Conservation (phyloP, 2,888 invertebrate genomes). For the Heliconius erato region DNA sequence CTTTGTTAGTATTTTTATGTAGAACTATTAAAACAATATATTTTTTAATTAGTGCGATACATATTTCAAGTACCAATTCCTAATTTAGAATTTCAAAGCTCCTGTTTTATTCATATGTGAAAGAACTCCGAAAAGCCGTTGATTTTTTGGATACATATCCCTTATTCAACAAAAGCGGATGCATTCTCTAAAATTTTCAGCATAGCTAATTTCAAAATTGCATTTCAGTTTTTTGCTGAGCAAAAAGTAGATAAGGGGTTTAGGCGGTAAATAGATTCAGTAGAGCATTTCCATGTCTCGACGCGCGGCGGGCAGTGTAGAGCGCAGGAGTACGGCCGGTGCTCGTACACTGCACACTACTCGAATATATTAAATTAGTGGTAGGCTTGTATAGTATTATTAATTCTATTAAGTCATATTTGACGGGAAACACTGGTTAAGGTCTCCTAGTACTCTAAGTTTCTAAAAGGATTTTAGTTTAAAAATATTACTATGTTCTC, state of each 20-base stretch:
- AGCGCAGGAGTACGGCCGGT: slow-evolving; percentile 43
- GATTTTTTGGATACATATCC: slow-evolving; percentile 34
- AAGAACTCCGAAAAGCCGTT: slow-evolving; percentile 7
- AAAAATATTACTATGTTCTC: background rate
- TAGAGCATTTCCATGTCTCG: slow-evolving; percentile 81
- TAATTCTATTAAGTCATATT: background rate
- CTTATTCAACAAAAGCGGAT: slow-evolving; percentile 37
- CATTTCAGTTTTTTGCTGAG: slow-evolving; percentile 59
- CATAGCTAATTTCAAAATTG: slow-evolving; percentile 59
- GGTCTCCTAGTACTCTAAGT: background rate
- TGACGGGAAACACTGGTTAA: background rate
- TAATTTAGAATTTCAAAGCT: background rate
- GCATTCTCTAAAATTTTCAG: slow-evolving; percentile 47
- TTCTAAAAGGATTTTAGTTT: background rate
- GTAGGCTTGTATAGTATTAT: background rate
- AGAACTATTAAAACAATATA: background rate
- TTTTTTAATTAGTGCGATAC: background rate
- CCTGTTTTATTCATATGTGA: slow-evolving; percentile 31
- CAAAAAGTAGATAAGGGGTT: slow-evolving; percentile 71
- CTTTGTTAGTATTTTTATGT: background rate
- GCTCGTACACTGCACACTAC: slow-evolving; percentile 41
- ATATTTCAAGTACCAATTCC: background rate
- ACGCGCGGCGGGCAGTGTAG: slow-evolving; percentile 58
- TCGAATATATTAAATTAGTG: background rate
- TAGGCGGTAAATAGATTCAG: slow-evolving; percentile 75